Percentiles rank a stretch among this genome's conserved stretches.
Evolutionary conservation across 2,888 invertebrate genomes (phyloP).

Genomic region (Enoplolaimus lenunculus): DNA sequence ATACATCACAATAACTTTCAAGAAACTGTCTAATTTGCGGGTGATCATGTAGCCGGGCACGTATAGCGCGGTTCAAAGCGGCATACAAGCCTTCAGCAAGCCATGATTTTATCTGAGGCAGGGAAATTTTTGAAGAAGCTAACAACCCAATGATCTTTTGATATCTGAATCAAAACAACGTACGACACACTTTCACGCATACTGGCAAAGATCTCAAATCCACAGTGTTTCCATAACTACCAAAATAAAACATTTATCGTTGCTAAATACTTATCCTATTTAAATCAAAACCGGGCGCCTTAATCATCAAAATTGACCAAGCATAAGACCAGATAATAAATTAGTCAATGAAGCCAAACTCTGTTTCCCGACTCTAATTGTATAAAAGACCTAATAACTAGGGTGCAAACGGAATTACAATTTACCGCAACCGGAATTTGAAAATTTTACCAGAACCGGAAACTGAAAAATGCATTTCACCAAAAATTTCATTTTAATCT

Average conservation of each 20-base stretch:
- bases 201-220: too few species aligned
- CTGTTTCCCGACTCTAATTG: neutral
- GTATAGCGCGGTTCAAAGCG: neutral
- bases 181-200: too few species aligned
- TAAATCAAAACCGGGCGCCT: too few species aligned
- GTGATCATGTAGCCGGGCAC: neutral
- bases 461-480: too few species aligned
- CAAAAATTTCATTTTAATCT: too few species aligned
- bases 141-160: neutral
- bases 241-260: too few species aligned
- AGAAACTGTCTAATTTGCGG: neutral
- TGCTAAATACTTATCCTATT: too few species aligned
- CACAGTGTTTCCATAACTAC: too few species aligned
- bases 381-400: neutral
- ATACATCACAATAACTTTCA: too few species aligned
- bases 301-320: too few species aligned
- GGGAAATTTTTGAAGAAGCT: neutral
- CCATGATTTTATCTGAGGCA: neutral
- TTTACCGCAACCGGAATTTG: neutral
- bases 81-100: neutral
- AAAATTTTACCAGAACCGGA: neutral
- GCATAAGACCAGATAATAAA: too few species aligned
- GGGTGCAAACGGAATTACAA: neutral
- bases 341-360: too few species aligned
- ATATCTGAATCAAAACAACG: neutral